These are phyloP conservation scores for Triplophysa rosa DNA, from an alignment of 2,113 vertebrate species.

Conservation along the genomic window DNA sequence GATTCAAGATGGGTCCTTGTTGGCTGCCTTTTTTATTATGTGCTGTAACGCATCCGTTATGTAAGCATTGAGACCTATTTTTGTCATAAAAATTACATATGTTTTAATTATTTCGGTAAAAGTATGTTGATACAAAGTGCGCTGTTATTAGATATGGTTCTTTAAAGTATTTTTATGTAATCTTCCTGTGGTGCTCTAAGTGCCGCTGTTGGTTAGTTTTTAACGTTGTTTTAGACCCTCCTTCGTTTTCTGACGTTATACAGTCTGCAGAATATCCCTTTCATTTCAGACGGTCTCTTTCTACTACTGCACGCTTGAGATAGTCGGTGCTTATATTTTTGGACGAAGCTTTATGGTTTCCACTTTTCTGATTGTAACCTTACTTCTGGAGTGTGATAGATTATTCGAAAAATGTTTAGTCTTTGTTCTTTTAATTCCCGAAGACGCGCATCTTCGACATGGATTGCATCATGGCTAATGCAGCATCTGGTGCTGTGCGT, in stretches of 20 bases:
- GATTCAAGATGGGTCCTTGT: no score
- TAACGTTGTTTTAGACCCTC: not conserved
- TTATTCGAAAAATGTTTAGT: conserved; percentile 52
- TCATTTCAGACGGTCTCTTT: not conserved
- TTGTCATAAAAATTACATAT: no score
- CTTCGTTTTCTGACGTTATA: not conserved
- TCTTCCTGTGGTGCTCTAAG: conserved; percentile 75
- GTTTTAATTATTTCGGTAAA: no score
- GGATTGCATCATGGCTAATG: conserved; percentile 50
- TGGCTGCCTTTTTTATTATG: no score
- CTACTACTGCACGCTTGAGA: not conserved
- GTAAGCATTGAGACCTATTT: no score
- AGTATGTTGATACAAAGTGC: no score
- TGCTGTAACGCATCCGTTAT: no score
- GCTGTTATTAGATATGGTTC: no score
- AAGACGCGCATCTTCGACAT: conserved; percentile 63
- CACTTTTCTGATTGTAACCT: no score
- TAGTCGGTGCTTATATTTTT: not conserved
- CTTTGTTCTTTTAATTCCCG: conserved; percentile 63
- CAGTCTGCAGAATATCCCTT: not conserved
- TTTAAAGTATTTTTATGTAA: conserved; percentile 66
- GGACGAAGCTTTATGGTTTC: not conserved
- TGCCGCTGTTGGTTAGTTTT: conserved; percentile 83
- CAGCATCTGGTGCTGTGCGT: conserved; percentile 57
- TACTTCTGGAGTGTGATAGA: conserved; percentile 27